Evolutionary conservation across 2,888 invertebrate species (phyloP).

Genomic region (Matsumyia berberina): DNA sequence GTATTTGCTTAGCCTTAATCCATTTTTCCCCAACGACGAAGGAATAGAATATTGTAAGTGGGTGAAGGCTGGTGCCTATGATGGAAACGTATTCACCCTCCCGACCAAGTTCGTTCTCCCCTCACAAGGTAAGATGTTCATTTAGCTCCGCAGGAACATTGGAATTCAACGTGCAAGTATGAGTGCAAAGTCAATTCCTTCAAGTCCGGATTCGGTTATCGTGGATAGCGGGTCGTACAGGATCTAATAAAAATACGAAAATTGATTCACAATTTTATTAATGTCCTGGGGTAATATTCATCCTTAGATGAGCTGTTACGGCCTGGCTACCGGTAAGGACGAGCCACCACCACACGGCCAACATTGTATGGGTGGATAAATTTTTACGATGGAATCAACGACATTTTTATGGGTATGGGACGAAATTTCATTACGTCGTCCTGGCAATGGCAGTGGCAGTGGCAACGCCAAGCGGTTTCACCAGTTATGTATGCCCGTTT

Average conservation of each 20-base stretch:
- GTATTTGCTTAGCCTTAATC: conserved; percentile 69
- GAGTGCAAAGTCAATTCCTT: conserved; percentile 42
- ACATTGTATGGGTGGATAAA: conserved; percentile 48
- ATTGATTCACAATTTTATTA: conserved; percentile 74
- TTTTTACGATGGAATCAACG: conserved; percentile 56
- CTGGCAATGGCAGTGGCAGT: neutral
- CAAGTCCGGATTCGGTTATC: conserved; percentile 31
- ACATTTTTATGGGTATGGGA: conserved; percentile 53
- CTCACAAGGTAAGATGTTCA: neutral
- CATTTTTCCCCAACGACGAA: conserved; percentile 29
- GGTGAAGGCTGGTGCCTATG: neutral
- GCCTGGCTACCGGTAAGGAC: conserved; percentile 9
- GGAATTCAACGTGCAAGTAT: neutral
- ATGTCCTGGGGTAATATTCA: conserved; percentile 47
- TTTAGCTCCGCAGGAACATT: neutral
- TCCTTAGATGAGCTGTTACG: conserved; percentile 45
- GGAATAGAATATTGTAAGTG: conserved; percentile 10
- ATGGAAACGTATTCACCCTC: neutral
- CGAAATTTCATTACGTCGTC: conserved; percentile 48
- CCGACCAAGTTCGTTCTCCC: neutral
- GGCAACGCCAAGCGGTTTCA: conserved; percentile 3
- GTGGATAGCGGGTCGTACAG: conserved; percentile 40
- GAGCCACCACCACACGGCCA: conserved; percentile 4
- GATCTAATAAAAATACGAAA: conserved; percentile 63
- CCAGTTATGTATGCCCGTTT: conserved; percentile 4